phyloP scores from a whole-genome alignment of 2,113 vertebrate species.

The Dromiciops gliroides region DNA sequence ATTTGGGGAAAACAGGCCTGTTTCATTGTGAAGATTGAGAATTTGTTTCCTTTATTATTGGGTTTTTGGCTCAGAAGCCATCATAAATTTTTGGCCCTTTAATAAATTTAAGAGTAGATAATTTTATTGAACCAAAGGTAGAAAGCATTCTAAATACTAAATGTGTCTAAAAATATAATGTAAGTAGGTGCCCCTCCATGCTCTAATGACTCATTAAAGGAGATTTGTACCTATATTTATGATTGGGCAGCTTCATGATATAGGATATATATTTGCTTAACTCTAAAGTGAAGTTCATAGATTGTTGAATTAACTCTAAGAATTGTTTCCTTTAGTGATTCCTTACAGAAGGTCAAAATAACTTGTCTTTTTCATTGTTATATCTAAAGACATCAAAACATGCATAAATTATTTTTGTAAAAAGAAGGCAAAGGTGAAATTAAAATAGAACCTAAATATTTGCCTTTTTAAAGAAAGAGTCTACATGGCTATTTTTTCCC shows the following conservation, averaged over 20 bases:
- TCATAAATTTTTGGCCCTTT: background rate
- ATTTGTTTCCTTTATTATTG: accelerated
- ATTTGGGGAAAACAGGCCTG: background rate
- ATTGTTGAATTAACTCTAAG: background rate
- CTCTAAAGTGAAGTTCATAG: background rate
- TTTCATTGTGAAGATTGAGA: background rate
- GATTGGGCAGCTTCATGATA: background rate
- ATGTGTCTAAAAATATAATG: background rate
- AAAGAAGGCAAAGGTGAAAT: background rate
- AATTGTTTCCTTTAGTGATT: background rate
- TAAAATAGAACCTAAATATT: background rate
- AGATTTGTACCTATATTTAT: background rate
- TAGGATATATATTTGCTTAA: background rate
- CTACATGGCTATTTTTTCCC: background rate
- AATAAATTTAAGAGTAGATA: background rate
- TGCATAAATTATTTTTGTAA: background rate
- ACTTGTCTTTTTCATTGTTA: background rate
- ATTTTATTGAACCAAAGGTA: background rate
- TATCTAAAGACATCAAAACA: background rate
- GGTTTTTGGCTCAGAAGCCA: background rate
- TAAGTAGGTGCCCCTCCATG: background rate
- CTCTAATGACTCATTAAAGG: background rate
- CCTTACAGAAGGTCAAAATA: no score
- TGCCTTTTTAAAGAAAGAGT: background rate
- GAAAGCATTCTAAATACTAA: background rate